Evolutionary conservation across 2,888 invertebrate species (phyloP), one percentile per base, ranked within the genome.

Genomic region (Tubulanus polymorphus): DNA sequence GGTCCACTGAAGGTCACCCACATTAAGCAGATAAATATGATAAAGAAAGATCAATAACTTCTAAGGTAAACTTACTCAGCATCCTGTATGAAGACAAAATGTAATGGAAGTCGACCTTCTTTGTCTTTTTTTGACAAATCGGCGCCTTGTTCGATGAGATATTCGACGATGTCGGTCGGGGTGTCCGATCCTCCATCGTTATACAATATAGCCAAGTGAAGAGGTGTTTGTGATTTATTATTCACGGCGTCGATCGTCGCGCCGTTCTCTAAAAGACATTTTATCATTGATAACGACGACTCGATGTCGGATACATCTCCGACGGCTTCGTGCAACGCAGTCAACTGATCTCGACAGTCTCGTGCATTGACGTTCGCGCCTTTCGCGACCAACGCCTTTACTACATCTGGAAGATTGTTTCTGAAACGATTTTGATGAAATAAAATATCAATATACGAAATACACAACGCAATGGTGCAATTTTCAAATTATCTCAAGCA

Each of bases 11-110:
- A n/a, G n/a, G n/a, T n/a, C n/a, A n/a, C n/a, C n/a, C n/a, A n/a
- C n/a, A n/a, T n/a, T n/a, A n/a, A n/a, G n/a, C n/a, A n/a, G n/a
- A n/a, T n/a, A n/a, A n/a, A n/a, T n/a, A n/a, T n/a, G n/a, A n/a
- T n/a, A n/a, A n/a, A n/a, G n/a, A n/a, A n/a, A n/a, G n/a, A n/a
- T n/a, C n/a, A n/a, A n/a, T n/a, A n/a, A n/a, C n/a, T n/a, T n/a
- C n/a, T n/a, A n/a, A n/a, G n/a, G n/a, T n/a, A n/a, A n/a, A 51
- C 59, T 46, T 67, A 74, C 63, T 63, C 67, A 30, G 67, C 66
- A 49, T 74, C 73, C 59, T 77, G 76, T 12, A 76, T 69, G 65
- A 82, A 82, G 2, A 79, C 80, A 65, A 82, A 81, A 66, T 83
- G 83, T 23, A 83, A 69, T 3, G 83, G 80, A 26, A 79, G 68